Evolutionary conservation across 2,797 vertebrate species (phyloP).

Genomic region (Bryconaethiops microstoma): DNA sequence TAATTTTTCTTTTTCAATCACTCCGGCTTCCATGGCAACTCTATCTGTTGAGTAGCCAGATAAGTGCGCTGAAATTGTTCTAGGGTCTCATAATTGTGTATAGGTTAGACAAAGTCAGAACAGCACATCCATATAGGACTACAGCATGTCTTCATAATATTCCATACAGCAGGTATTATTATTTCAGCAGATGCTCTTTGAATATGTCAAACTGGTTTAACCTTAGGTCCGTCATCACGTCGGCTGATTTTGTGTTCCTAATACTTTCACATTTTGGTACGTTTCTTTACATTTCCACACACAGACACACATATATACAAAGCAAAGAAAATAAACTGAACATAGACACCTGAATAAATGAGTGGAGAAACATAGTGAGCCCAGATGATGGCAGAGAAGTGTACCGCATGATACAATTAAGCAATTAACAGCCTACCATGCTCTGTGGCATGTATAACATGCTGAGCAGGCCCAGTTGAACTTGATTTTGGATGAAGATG

Average conservation of each 20-base stretch:
- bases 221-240: not conserved
- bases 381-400: too few species aligned
- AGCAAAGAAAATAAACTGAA: too few species aligned
- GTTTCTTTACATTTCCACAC: too few species aligned
- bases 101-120: conserved; percentile 57
- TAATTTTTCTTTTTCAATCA: conserved; percentile 67
- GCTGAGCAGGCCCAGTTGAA: too few species aligned
- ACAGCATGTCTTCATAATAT: conserved; percentile 23
- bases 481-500: too few species aligned
- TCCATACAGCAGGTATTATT: conserved; percentile 23
- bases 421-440: too few species aligned
- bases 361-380: too few species aligned
- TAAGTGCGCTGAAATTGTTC: conserved; percentile 62
- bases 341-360: too few species aligned
- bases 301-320: too few species aligned
- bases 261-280: not conserved
- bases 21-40: conserved; percentile 65
- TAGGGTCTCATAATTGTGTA: conserved; percentile 60
- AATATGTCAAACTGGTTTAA: not conserved
- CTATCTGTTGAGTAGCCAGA: conserved; percentile 65
- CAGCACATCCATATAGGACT: conserved; percentile 21
- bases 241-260: not conserved
- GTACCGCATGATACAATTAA: too few species aligned
- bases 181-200: not conserved
- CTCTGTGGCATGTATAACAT: too few species aligned